Percentiles rank a stretch among this genome's conserved stretches.
Conservation (phyloP, 1,140 invertebrate species). For the Mesaphorura yosii region DNA sequence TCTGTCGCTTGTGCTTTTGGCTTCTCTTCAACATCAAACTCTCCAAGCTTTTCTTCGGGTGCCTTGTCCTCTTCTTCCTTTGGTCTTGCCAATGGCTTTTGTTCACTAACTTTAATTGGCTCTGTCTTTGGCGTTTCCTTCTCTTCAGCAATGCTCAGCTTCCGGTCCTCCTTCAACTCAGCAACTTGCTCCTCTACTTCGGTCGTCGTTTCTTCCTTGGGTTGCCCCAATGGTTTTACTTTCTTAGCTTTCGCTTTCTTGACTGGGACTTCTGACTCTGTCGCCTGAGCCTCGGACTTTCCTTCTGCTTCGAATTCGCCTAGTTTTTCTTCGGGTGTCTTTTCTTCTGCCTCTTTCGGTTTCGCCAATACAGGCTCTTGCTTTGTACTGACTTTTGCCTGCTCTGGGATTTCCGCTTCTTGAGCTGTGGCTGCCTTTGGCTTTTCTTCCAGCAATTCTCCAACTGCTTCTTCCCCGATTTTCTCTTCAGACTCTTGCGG, state of each 20-base stretch:
- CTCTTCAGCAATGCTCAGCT: neutral
- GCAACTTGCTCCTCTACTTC: neutral
- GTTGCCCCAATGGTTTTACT: neutral
- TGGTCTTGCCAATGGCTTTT: slow-evolving; percentile 4
- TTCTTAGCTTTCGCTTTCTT: slow-evolving; percentile 7
- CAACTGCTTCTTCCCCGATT: slow-evolving; percentile 1
- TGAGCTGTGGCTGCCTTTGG: neutral
- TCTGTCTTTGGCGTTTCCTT: neutral
- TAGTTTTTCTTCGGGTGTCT: neutral
- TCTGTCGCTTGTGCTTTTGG: neutral
- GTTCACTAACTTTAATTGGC: slow-evolving; percentile 1
- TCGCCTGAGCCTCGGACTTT: neutral
- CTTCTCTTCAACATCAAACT: neutral
- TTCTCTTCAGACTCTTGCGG: neutral
- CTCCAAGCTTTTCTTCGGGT: neutral
- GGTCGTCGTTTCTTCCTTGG: neutral
- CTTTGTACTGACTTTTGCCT: neutral
- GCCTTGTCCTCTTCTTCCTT: neutral
- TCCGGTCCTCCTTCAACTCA: neutral
- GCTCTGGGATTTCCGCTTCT: neutral
- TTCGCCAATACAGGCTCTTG: neutral
- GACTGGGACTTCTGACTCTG: neutral
- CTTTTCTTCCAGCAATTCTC: neutral
- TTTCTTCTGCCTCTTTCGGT: slow-evolving; percentile 7
- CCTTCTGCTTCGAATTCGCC: neutral